Evolutionary conservation across 1,140 invertebrate species (phyloP).

Genomic region (Pogonomyrmex californicus): DNA sequence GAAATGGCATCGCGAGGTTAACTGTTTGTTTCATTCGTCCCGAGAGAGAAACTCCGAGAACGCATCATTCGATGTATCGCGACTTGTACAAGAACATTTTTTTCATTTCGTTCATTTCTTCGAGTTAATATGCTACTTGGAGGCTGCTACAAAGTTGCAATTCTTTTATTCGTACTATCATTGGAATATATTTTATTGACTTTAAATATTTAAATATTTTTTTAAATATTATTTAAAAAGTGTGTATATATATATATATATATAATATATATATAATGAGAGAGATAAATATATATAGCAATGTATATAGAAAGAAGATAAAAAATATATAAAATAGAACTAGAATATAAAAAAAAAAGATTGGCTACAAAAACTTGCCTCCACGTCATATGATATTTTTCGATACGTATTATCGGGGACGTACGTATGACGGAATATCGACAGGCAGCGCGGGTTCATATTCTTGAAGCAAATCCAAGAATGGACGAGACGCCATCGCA

Average conservation of each 20-base stretch:
- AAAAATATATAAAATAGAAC: background rate
- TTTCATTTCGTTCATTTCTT: slow-evolving; percentile 15
- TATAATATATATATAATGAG: too few relatives aligned
- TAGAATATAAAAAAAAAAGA: background rate
- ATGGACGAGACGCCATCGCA: slow-evolving; percentile 73
- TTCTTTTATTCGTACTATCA: background rate
- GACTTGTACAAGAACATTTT: background rate
- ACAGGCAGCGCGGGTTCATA: background rate
- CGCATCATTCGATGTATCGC: slow-evolving; percentile 6
- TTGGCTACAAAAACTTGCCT: background rate
- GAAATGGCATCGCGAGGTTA: slow-evolving; percentile 57
- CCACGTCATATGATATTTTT: slow-evolving; percentile 35
- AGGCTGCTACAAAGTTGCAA: too few relatives aligned
- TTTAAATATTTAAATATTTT: background rate
- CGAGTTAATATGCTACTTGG: background rate
- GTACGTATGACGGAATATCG: slow-evolving; percentile 36
- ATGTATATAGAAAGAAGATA: too few relatives aligned
- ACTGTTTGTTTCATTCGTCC: slow-evolving; percentile 38
- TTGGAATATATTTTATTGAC: background rate
- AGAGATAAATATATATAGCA: too few relatives aligned
- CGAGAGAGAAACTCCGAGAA: background rate
- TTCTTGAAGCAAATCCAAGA: slow-evolving; percentile 64
- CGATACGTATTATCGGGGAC: slow-evolving; percentile 4
- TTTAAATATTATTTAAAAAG: background rate
- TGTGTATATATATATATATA: background rate